Percentiles rank a stretch among this genome's conserved stretches.
These are phyloP conservation scores for Paraplagusia blochii DNA, from an alignment of 2,113 vertebrate genomes.

Conservation along the genomic window DNA sequence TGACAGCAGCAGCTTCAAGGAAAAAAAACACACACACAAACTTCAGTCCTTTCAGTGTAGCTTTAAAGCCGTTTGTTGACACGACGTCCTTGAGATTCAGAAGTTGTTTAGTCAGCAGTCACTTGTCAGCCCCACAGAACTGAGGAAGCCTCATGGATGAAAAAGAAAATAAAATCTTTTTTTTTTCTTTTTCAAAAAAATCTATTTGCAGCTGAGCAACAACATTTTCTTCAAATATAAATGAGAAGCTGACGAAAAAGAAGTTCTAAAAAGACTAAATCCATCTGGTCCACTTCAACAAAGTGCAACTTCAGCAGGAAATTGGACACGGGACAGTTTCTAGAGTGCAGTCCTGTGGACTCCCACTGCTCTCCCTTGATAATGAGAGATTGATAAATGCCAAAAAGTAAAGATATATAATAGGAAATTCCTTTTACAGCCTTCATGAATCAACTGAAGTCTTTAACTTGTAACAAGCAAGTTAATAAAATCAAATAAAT, in stretches of 20 bases:
- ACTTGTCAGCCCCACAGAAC: too few species aligned
- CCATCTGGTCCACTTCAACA: constrained; percentile 17
- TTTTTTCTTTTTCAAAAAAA: constrained; percentile 23
- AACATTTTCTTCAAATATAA: too few species aligned
- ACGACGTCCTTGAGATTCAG: constrained; percentile 10
- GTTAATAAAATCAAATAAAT: constrained; percentile 7
- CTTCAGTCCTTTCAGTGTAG: constrained; percentile 21
- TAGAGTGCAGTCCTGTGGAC: constrained; percentile 31
- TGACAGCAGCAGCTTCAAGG: constrained; percentile 53
- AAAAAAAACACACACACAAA: too few species aligned
- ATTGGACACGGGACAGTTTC: constrained; percentile 12
- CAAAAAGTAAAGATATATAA: constrained; percentile 21
- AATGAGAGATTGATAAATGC: constrained; percentile 48
- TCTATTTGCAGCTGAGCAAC: background rate
- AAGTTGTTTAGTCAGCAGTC: too few species aligned
- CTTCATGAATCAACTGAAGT: constrained; percentile 50
- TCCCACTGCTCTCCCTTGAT: background rate
- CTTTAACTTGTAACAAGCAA: constrained; percentile 29
- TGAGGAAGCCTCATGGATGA: too few species aligned
- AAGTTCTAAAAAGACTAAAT: too few species aligned
- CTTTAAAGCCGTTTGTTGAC: constrained; percentile 37
- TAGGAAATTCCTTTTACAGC: constrained; percentile 11
- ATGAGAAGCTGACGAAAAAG: too few species aligned
- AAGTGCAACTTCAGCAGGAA: constrained; percentile 31
- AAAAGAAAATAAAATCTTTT: constrained; percentile 23